Evolutionary conservation across 2,113 vertebrate genomes (phyloP).

Genomic region (Thymallus thymallus): DNA sequence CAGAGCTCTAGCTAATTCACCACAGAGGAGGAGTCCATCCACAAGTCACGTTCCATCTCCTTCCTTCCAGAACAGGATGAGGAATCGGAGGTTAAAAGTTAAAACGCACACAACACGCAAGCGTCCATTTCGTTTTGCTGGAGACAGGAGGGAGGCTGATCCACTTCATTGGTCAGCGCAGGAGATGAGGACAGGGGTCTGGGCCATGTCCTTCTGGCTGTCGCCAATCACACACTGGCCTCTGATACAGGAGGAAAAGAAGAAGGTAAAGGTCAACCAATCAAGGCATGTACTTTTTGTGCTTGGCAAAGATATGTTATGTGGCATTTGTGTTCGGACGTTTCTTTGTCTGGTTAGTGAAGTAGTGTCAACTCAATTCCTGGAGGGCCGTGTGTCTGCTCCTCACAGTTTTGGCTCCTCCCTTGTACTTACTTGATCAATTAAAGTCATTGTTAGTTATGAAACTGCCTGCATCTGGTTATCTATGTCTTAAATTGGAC

Average conservation of each 20-base stretch:
- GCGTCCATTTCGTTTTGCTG: constrained; percentile 44
- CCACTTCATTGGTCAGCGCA: constrained; percentile 94
- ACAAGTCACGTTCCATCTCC: constrained; percentile 74
- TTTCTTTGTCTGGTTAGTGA: too few relatives aligned
- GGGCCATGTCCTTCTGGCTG: constrained; percentile 93
- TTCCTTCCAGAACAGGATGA: constrained; percentile 48
- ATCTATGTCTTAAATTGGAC: too few relatives aligned
- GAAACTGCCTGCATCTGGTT: too few relatives aligned
- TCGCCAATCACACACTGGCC: constrained; percentile 86
- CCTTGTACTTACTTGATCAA: too few relatives aligned
- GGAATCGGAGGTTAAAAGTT: constrained; percentile 75
- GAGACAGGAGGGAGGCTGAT: constrained; percentile 55
- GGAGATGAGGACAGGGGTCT: constrained; percentile 96
- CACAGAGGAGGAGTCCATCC: constrained; percentile 60
- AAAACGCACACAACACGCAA: constrained; percentile 58
- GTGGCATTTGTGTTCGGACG: too few relatives aligned
- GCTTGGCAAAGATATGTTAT: too few relatives aligned
- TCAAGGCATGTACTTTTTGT: too few relatives aligned
- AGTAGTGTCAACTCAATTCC: too few relatives aligned
- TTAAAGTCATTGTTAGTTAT: too few relatives aligned
- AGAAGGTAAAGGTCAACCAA: too few relatives aligned
- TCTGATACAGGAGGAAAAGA: constrained; percentile 74
- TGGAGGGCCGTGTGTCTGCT: too few relatives aligned
- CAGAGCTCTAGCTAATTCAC: constrained; percentile 73
- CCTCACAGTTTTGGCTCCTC: too few relatives aligned